phyloP scores from a whole-genome alignment of 1,140 invertebrate species.

The Neuroterus valhalla region DNA sequence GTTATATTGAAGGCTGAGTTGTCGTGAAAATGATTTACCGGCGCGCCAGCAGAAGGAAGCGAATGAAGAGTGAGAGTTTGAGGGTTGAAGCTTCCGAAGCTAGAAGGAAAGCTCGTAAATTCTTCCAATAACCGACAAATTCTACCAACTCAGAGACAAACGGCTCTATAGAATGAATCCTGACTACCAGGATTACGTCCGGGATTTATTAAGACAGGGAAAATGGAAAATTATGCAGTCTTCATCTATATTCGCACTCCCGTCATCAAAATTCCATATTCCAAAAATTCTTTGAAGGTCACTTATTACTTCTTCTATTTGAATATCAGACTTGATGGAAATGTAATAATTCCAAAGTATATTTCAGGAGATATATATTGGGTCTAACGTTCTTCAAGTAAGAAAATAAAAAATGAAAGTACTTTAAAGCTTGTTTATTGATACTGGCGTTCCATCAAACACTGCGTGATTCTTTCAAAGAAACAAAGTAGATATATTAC shows the following conservation, averaged over 20 bases:
- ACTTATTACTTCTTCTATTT: no score
- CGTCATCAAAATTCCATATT: neutral
- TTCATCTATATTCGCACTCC: neutral
- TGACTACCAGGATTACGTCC: neutral
- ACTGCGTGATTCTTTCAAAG: no score
- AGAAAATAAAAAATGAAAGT: no score
- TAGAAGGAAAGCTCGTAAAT: conserved; percentile 60
- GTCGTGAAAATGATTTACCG: conserved; percentile 66
- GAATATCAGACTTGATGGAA: no score
- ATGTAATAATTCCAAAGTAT: no score
- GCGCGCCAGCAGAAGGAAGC: conserved; percentile 55
- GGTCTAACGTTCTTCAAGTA: no score
- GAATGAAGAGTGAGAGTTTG: conserved; percentile 31
- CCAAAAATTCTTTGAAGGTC: no score
- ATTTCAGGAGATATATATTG: no score
- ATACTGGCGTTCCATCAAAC: no score
- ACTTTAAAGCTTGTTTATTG: no score
- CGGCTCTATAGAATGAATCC: conserved; percentile 34
- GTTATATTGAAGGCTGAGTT: conserved; percentile 63
- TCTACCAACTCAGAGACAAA: conserved; percentile 62
- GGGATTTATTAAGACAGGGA: conserved; percentile 15
- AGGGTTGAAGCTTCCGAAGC: conserved; percentile 54
- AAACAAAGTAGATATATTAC: no score
- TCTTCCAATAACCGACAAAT: conserved; percentile 69
- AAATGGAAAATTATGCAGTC: conserved; percentile 2